phyloP scores from a whole-genome alignment of 2,888 invertebrate genomes.

The Brachypterus glaber region DNA sequence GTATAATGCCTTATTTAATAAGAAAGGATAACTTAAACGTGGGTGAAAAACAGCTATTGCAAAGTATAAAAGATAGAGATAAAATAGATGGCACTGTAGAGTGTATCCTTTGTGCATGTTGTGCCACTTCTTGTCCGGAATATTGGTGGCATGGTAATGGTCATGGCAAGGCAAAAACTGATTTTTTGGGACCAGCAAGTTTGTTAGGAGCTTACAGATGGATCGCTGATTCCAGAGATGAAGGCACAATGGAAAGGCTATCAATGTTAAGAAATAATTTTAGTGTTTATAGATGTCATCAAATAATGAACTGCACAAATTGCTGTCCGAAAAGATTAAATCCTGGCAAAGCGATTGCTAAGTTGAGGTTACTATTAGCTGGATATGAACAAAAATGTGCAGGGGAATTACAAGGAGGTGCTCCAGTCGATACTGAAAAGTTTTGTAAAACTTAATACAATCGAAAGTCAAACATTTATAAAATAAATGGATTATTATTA shows the following conservation, averaged over 20 bases:
- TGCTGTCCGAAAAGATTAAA: slow-evolving; percentile 56
- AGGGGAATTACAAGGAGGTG: slow-evolving; percentile 24
- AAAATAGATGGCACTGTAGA: slow-evolving; percentile 61
- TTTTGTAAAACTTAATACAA: no score
- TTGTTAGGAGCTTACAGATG: slow-evolving; percentile 63
- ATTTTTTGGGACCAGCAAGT: slow-evolving; percentile 71
- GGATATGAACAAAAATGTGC: slow-evolving; percentile 39
- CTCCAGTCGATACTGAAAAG: slow-evolving; percentile 21
- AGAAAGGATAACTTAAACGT: slow-evolving; percentile 35
- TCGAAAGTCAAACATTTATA: no score
- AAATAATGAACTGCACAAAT: slow-evolving; percentile 69
- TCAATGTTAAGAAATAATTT: slow-evolving; percentile 54
- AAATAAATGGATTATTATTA: no score
- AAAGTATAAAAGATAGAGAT: slow-evolving; percentile 56
- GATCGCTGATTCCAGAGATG: slow-evolving; percentile 66
- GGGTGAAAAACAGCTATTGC: slow-evolving; percentile 51
- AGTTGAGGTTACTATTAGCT: slow-evolving; percentile 49
- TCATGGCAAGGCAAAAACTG: slow-evolving; percentile 39
- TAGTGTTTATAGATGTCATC: slow-evolving; percentile 64
- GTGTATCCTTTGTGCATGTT: slow-evolving; percentile 76
- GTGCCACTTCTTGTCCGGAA: slow-evolving; percentile 70
- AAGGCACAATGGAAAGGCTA: slow-evolving; percentile 51
- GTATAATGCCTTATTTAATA: slow-evolving; percentile 56
- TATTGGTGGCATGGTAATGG: slow-evolving; percentile 82
- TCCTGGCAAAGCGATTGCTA: slow-evolving; percentile 42